phyloP scores from a whole-genome alignment of 2,888 invertebrate genomes.

The Rhagonycha lutea region DNA sequence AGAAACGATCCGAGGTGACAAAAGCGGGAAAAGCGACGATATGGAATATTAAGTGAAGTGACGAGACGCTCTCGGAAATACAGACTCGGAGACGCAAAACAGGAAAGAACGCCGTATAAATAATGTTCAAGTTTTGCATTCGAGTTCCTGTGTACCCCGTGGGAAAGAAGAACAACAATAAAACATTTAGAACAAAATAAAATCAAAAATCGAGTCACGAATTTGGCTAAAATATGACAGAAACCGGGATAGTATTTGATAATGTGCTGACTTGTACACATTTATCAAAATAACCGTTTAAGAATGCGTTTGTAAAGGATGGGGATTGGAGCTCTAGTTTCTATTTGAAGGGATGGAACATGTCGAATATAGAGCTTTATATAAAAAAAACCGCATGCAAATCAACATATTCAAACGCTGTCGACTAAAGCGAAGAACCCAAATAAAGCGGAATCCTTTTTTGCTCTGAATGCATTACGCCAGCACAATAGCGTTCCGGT shows the following conservation, averaged over 20 bases:
- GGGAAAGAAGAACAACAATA: constrained; percentile 35
- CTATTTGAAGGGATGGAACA: constrained; percentile 33
- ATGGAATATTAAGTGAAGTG: constrained; percentile 43
- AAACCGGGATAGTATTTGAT: constrained; percentile 46
- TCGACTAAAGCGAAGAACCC: constrained; percentile 33
- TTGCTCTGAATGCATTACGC: constrained; percentile 25
- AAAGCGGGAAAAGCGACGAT: constrained; percentile 41
- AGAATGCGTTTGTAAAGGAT: constrained; percentile 33
- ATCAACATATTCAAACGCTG: constrained; percentile 41
- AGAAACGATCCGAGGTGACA: constrained; percentile 42
- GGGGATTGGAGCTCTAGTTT: constrained; percentile 29
- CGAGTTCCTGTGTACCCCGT: constrained; percentile 31
- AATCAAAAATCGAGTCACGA: constrained; percentile 46
- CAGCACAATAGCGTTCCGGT: constrained; percentile 29
- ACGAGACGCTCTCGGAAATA: constrained; percentile 36
- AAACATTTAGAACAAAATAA: constrained; percentile 37
- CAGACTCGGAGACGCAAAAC: constrained; percentile 35
- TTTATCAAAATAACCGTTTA: constrained; percentile 44
- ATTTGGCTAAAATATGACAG: constrained; percentile 42
- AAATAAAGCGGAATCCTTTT: constrained; percentile 34
- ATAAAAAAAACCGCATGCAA: constrained; percentile 38
- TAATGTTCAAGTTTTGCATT: constrained; percentile 41
- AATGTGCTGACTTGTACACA: constrained; percentile 48
- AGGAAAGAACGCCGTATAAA: constrained; percentile 35
- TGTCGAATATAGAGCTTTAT: constrained; percentile 30